These are phyloP conservation scores for Phorcus lineatus DNA, from an alignment of 2,888 invertebrate genomes.

Conservation along the genomic window DNA sequence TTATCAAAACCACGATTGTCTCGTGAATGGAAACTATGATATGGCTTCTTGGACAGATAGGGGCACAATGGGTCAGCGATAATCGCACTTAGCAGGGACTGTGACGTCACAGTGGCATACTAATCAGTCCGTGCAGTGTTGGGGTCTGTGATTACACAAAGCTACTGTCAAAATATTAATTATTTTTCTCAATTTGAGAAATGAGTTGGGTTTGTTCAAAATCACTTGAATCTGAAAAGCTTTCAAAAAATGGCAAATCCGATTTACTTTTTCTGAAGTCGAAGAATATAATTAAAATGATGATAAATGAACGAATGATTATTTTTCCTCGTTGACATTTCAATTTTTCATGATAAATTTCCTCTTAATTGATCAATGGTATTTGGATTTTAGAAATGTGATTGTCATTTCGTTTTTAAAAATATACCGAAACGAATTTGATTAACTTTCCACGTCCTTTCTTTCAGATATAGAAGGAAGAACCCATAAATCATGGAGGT, in stretches of 20 bases:
- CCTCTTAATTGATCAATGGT: neutral
- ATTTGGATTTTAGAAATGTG: neutral
- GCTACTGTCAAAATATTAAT: constrained; percentile 19
- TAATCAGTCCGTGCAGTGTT: neutral
- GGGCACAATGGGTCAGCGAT: too few species aligned
- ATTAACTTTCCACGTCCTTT: too few species aligned
- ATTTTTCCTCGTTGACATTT: neutral
- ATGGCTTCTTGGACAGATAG: too few species aligned
- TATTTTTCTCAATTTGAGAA: constrained; percentile 12
- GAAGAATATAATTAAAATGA: neutral
- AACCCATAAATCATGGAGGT: too few species aligned
- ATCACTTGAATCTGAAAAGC: constrained; percentile 1
- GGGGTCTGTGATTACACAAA: neutral
- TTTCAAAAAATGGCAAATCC: constrained; percentile 2
- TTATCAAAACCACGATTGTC: too few species aligned
- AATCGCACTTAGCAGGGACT: too few species aligned
- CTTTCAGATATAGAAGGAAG: too few species aligned
- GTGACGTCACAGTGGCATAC: too few species aligned
- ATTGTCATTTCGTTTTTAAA: too few species aligned
- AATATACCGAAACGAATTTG: too few species aligned
- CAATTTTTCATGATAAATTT: neutral
- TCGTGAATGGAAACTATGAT: too few species aligned
- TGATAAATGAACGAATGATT: neutral
- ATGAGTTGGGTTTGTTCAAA: constrained; percentile 8
- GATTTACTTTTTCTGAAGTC: neutral